These are phyloP conservation scores for Philopotamus ludificatus DNA, from an alignment of 1,140 invertebrate genomes.

Conservation along the genomic window DNA sequence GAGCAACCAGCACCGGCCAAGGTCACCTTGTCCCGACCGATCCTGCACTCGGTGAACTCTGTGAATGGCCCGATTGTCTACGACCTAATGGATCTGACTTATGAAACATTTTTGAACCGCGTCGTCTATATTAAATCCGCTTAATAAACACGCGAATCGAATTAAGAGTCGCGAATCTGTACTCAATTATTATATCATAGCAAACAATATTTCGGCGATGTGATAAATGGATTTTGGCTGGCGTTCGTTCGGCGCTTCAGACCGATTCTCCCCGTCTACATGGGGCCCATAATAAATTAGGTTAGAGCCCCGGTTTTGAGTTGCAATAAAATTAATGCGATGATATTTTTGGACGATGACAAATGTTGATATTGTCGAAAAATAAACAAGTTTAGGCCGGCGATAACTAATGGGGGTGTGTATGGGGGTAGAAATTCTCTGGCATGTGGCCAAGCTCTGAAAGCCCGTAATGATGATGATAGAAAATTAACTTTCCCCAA, in stretches of 20 bases:
- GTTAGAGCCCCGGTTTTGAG: neutral
- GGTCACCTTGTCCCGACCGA: too few species aligned
- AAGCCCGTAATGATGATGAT: conserved; percentile 37
- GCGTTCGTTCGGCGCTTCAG: neutral
- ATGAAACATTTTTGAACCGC: too few species aligned
- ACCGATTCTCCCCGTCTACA: neutral
- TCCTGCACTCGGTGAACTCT: too few species aligned
- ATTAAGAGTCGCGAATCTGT: too few species aligned
- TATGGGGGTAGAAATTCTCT: conserved; percentile 23
- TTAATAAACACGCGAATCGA: too few species aligned
- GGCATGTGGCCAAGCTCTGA: conserved; percentile 35
- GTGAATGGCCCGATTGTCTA: too few species aligned
- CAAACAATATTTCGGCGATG: neutral
- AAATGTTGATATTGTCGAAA: conserved; percentile 35
- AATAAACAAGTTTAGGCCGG: conserved; percentile 34
- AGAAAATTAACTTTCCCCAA: conserved; percentile 36
- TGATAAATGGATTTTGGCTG: neutral
- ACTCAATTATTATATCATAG: too few species aligned
- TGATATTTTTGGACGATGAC: conserved; percentile 33
- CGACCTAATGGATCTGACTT: too few species aligned
- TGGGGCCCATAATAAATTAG: neutral
- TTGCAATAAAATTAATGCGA: conserved; percentile 31
- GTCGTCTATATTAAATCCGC: too few species aligned
- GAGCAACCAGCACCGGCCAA: neutral
- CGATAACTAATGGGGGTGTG: conserved; percentile 31